These are phyloP conservation scores for Sinodicranocentrus sp. DNA, from an alignment of 2,888 invertebrate genomes.

Conservation along the genomic window DNA sequence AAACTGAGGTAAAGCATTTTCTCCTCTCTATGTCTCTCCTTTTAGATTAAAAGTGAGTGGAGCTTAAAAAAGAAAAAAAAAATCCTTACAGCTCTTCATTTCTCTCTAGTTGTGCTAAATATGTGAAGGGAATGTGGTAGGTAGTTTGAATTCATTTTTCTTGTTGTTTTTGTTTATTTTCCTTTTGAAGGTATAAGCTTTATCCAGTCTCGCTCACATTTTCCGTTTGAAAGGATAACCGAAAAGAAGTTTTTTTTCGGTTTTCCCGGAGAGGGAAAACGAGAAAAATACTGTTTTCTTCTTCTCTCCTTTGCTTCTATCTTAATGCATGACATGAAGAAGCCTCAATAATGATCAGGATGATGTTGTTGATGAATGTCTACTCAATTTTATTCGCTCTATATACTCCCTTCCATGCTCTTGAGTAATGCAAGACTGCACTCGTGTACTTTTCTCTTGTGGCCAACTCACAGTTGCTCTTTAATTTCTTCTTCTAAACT, in stretches of 20 bases:
- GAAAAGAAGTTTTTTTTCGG: no score
- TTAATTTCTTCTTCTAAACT: background rate
- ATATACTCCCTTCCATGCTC: background rate
- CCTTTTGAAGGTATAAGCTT: no score
- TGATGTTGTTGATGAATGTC: constrained; percentile 19
- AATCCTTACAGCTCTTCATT: background rate
- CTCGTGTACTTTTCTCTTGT: background rate
- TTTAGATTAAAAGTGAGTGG: constrained; percentile 16
- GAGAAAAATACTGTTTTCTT: background rate
- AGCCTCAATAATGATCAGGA: constrained; percentile 13
- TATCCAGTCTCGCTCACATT: no score
- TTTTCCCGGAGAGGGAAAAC: background rate
- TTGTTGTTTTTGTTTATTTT: no score
- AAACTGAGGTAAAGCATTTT: constrained; percentile 28
- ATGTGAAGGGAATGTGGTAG: no score
- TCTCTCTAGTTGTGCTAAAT: no score
- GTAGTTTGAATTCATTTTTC: no score
- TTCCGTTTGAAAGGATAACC: no score
- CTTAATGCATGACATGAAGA: constrained; percentile 1
- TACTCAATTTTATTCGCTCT: constrained; percentile 28
- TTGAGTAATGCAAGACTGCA: constrained; percentile 17
- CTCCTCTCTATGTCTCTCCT: background rate
- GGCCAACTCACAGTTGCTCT: background rate
- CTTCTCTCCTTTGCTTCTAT: constrained; percentile 2
- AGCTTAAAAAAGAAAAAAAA: background rate